Evolutionary conservation across 2,888 invertebrate genomes (phyloP).

Genomic region (Hoplodrina ambigua): DNA sequence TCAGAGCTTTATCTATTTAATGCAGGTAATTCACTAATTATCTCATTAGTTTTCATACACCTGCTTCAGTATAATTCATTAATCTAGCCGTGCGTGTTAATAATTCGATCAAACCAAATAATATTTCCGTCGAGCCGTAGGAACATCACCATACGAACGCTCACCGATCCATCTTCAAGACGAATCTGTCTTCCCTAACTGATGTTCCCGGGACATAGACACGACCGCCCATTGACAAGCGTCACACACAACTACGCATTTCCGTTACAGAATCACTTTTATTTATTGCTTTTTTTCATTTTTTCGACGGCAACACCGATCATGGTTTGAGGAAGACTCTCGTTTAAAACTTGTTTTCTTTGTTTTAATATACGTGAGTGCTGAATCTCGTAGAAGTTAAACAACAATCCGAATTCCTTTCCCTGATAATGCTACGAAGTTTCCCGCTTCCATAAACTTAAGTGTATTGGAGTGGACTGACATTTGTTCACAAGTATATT

Average conservation of each 20-base stretch:
- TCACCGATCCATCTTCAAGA: conserved; percentile 58
- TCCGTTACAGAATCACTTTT: conserved; percentile 74
- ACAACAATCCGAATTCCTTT: conserved; percentile 46
- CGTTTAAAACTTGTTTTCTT: conserved; percentile 45
- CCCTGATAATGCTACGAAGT: conserved; percentile 45
- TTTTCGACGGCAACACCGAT: conserved; percentile 66
- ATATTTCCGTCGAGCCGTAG: conserved; percentile 32
- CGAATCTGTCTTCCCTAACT: conserved; percentile 60
- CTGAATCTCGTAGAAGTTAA: conserved; percentile 49
- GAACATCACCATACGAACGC: conserved; percentile 37
- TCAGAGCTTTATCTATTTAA: not conserved
- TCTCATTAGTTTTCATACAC: conserved; percentile 8
- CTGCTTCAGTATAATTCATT: conserved; percentile 18
- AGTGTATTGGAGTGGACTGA: conserved; percentile 55
- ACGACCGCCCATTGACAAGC: conserved; percentile 65
- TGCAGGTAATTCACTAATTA: not conserved
- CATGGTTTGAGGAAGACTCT: conserved; percentile 53
- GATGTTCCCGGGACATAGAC: conserved; percentile 41
- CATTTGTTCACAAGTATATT: conserved; percentile 40
- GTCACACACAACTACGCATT: conserved; percentile 74
- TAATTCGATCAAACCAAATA: conserved; percentile 49
- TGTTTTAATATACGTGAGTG: conserved; percentile 55
- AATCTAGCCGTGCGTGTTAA: conserved; percentile 25
- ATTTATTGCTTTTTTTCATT: conserved; percentile 76
- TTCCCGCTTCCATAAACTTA: conserved; percentile 49